Conservation (phyloP, 2,797 vertebrate genomes). For the Gallinago nigripennis region DNA sequence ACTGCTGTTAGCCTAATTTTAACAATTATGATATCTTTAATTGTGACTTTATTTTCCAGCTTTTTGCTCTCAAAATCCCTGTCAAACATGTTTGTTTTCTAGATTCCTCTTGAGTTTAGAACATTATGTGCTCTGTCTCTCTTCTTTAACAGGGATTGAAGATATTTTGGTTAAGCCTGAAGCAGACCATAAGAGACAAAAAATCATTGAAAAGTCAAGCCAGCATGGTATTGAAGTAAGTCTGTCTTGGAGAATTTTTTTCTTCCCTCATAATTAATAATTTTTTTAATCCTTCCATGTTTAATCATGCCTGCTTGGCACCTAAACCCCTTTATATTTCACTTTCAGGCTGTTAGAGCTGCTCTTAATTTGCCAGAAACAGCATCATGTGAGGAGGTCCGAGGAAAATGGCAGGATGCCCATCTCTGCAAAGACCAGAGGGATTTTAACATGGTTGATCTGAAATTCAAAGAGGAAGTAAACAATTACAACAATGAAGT, state of each 20-base stretch:
- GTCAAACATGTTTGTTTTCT: background rate
- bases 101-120: background rate
- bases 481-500: constrained; percentile 94
- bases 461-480: constrained; percentile 96
- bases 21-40: background rate
- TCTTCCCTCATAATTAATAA: background rate
- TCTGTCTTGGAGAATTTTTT: background rate
- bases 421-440: constrained; percentile 93
- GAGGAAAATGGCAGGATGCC: constrained; percentile 91
- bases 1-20: background rate
- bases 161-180: constrained; percentile 91
- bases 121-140: background rate
- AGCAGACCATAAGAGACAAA: constrained; percentile 84
- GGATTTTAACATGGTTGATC: constrained; percentile 92
- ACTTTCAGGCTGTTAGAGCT: constrained; percentile 84
- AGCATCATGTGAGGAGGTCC: constrained; percentile 78
- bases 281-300: background rate
- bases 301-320: background rate
- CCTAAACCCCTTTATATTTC: background rate
- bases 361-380: constrained; percentile 86
- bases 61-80: background rate
- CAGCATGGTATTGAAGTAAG: constrained; percentile 85
- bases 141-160: constrained; percentile 86
- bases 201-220: constrained; percentile 85
- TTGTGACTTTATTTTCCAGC: background rate